These are phyloP conservation scores for Hypercompe scribonia DNA, from an alignment of 2,888 invertebrate species.

Conservation along the genomic window DNA sequence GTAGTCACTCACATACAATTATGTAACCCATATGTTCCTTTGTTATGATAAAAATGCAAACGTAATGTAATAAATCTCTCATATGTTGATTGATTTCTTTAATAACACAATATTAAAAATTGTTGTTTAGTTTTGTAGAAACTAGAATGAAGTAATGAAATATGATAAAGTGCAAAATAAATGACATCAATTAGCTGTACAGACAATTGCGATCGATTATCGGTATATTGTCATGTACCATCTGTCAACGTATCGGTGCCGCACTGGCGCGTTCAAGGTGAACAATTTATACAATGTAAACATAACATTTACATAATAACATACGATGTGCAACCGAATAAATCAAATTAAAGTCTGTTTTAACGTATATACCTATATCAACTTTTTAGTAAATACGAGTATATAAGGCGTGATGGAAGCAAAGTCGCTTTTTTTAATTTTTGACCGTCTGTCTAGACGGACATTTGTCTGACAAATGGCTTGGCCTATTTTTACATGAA, in stretches of 20 bases:
- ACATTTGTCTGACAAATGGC: no score
- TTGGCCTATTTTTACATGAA: no score
- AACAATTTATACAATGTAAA: not conserved
- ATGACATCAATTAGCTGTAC: not conserved
- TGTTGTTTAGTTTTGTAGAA: not conserved
- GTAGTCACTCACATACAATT: not conserved
- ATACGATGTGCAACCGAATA: not conserved
- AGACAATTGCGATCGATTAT: slow-evolving; percentile 2
- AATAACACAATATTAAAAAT: not conserved
- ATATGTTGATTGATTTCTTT: not conserved
- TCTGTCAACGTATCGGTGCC: slow-evolving; percentile 6
- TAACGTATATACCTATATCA: no score
- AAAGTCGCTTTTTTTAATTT: no score
- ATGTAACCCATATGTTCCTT: not conserved
- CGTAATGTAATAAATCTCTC: not conserved
- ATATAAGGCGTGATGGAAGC: no score
- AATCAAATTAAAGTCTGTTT: not conserved
- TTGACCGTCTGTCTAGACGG: no score
- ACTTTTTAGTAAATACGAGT: no score
- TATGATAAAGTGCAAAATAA: not conserved
- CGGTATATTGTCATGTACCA: slow-evolving; percentile 3
- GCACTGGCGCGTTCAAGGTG: slow-evolving; percentile 2
- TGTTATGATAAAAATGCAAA: no score
- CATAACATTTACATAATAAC: not conserved
- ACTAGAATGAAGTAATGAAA: not conserved